Conservation (phyloP, 35 echinoderm and acorn worm genomes). For the Chiridota heheva region DNA sequence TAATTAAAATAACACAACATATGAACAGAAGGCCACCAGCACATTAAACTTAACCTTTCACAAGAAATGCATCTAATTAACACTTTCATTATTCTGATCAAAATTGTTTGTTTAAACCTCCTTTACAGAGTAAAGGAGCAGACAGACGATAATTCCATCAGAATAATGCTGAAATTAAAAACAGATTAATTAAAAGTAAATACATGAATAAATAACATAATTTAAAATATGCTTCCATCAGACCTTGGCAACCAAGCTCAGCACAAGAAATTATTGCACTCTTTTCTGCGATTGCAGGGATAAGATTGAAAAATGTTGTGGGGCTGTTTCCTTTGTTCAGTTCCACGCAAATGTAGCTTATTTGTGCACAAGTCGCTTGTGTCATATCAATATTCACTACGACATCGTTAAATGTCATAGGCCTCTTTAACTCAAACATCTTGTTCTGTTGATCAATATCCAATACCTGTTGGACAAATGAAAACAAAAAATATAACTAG, state of each 20-base stretch:
- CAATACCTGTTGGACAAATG: slow-evolving; percentile 49
- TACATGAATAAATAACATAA: background rate
- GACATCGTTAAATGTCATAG: slow-evolving; percentile 53
- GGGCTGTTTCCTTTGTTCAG: slow-evolving; percentile 55
- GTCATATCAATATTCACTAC: slow-evolving; percentile 65
- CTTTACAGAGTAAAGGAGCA: background rate
- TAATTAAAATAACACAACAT: no score
- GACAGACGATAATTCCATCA: background rate
- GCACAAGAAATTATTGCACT: slow-evolving; percentile 33
- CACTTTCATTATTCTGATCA: no score
- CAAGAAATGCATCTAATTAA: no score
- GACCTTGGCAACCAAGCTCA: slow-evolving; percentile 32
- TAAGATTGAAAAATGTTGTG: slow-evolving; percentile 55
- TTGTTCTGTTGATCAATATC: slow-evolving; percentile 40
- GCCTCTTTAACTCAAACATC: slow-evolving; percentile 28
- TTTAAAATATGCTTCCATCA: no score
- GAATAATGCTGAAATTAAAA: background rate
- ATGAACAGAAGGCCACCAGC: no score
- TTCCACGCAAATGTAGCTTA: slow-evolving; percentile 66
- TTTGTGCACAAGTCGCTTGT: slow-evolving; percentile 39
- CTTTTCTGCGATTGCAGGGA: slow-evolving; percentile 54
- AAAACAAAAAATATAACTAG: no score
- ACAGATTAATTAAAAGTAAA: background rate
- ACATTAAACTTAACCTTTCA: no score
- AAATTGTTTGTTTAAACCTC: no score